Evolutionary conservation across 2,113 vertebrate genomes (phyloP).

Genomic region (Corythoichthys haematopterus): DNA sequence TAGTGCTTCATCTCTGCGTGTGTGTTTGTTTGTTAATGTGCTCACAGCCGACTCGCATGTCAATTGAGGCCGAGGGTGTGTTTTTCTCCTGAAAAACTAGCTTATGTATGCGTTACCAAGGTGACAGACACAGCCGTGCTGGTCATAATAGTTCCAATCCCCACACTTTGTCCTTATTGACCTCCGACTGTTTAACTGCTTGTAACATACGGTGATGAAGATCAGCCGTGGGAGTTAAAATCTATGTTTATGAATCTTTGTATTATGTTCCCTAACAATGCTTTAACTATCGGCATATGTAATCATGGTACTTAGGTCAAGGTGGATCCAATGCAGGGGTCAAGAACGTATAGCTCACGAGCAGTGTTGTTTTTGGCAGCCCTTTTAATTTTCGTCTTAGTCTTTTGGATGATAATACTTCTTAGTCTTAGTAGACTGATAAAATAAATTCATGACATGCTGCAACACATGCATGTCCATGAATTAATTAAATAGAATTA

Average conservation of each 20-base stretch:
- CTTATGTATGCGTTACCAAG: constrained; percentile 53
- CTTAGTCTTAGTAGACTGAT: too few species aligned
- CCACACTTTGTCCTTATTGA: not conserved
- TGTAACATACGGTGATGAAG: not conserved
- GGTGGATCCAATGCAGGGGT: too few species aligned
- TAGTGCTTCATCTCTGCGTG: constrained; percentile 1
- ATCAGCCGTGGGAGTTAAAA: not conserved
- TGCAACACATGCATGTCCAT: too few species aligned
- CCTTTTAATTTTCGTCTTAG: too few species aligned
- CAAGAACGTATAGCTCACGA: too few species aligned
- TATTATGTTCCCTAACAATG: not conserved
- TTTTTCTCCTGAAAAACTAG: constrained; percentile 50
- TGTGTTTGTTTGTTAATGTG: constrained; percentile 26
- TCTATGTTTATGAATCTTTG: not conserved
- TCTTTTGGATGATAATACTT: too few species aligned
- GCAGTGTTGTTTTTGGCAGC: too few species aligned
- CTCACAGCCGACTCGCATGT: constrained; percentile 15
- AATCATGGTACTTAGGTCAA: not conserved
- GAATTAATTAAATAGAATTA: too few species aligned
- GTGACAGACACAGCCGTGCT: constrained; percentile 43
- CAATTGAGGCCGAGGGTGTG: constrained; percentile 12
- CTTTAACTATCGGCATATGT: not conserved
- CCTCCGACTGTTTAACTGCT: not conserved
- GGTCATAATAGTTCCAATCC: constrained; percentile 7
- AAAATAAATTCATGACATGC: too few species aligned